phyloP scores from a whole-genome alignment of 2,113 vertebrate genomes.

The Silurus glanis region DNA sequence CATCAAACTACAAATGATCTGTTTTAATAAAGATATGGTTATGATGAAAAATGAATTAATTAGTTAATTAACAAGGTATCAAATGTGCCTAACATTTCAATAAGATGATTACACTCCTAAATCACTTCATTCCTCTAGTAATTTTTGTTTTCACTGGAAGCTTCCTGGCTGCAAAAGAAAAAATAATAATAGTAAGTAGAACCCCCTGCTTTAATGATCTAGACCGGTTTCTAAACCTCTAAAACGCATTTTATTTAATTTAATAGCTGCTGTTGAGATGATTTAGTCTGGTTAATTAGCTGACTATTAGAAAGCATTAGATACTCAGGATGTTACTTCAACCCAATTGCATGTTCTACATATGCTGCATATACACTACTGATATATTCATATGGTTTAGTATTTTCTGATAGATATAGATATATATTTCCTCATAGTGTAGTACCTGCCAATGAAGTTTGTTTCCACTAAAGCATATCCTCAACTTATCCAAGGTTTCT shows the following conservation, averaged over 20 bases:
- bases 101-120: neutral
- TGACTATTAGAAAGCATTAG: constrained; percentile 3
- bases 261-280: neutral
- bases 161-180: neutral
- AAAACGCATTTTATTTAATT: neutral
- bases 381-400: neutral
- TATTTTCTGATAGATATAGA: neutral
- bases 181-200: too few species aligned
- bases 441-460: neutral
- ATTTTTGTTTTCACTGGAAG: neutral
- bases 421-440: neutral
- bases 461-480: neutral
- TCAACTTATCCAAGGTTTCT: neutral
- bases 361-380: neutral
- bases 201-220: neutral
- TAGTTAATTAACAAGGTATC: neutral
- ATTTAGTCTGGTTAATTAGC: neutral
- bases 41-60: neutral
- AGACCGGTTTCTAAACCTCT: neutral
- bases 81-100: neutral
- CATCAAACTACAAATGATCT: neutral
- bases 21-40: neutral
- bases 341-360: constrained; percentile 5
- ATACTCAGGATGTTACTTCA: neutral
- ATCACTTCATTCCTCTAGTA: neutral